Evolutionary conservation across 2,888 invertebrate genomes (phyloP).

Genomic region (Seira sanloemensis): DNA sequence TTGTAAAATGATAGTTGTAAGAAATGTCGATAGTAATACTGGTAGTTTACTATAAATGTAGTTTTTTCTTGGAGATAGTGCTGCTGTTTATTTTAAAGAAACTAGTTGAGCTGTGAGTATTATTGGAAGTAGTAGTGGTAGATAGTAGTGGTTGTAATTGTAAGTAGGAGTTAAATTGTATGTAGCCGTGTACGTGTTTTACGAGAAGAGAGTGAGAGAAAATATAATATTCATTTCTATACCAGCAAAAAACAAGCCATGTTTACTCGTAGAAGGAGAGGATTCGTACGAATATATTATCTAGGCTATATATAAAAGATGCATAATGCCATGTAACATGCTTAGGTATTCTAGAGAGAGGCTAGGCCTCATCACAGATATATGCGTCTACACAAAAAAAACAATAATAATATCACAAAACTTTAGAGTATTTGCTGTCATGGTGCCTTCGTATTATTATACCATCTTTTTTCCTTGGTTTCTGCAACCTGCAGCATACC

Average conservation of each 20-base stretch:
- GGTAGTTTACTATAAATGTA: not conserved
- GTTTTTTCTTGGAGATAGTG: not conserved
- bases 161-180: not conserved
- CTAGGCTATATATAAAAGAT: not conserved
- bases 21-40: not conserved
- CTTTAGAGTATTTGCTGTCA: not conserved
- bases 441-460: not conserved
- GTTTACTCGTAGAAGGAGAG: not conserved
- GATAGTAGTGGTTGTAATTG: no score
- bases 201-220: not conserved
- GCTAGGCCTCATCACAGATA: not conserved
- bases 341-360: not conserved
- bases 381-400: not conserved
- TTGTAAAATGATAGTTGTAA: not conserved
- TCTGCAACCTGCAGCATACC: not conserved
- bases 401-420: not conserved
- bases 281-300: not conserved
- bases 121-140: not conserved
- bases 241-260: not conserved
- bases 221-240: not conserved
- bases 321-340: not conserved
- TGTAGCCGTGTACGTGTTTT: not conserved
- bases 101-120: not conserved
- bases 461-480: not conserved
- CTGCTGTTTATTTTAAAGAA: not conserved